Base-by-base conservation (phyloP, 2,113 vertebrate genomes). In the Muntiacus muntjak region DNA sequence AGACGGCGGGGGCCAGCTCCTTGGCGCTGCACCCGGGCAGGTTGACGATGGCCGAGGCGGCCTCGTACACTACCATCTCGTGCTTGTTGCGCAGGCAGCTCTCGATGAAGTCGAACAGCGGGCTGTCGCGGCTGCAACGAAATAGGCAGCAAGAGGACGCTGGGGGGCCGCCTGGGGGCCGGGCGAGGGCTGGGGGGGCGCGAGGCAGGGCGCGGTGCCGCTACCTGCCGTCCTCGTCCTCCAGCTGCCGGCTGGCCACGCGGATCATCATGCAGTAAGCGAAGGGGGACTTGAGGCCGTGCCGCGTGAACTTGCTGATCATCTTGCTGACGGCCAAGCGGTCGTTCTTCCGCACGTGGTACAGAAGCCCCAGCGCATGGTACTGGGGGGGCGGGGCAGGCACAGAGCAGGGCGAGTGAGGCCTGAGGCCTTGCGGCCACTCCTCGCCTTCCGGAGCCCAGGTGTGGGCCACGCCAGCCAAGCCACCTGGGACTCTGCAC, bases 241-340 rank as follows among this genome's bases (percentile, higher is more conserved):
- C 99, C 67, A 99, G 98, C 93, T 99, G 99, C 97, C 99, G 99
- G 98, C 99, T 99, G 97, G 99, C 99, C 67, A 99, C 96, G 3
- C 99, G 98, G 91, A 99, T 99, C 99, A 99, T 99, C 99, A 99
- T 96, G 98, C 99, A 99, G 91, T 99, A 99, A 85, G 99, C 99
- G 57, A 99, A 99, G 0, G 99, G 99, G 0, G 99, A 99, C 96
- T 99, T 99, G 79, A 99, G 99, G 88, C 99, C 99, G 0, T 99
- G 99, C 71, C 99, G 98, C 0, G 98, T 99, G 93, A 99, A 99
- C 98, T 99, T 99, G 98, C 98, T 99, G 87, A 99, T 98, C 99
- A 99, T 99, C 98, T 99, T 99, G 94, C 98, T 99, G 92, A 99
- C 99, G 0, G 99, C 99, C 93, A 99, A 97, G 52, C 99, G 99